These are phyloP conservation scores for Centruroides sculpturatus DNA, from an alignment of 1,140 invertebrate species.

Conservation along the genomic window DNA sequence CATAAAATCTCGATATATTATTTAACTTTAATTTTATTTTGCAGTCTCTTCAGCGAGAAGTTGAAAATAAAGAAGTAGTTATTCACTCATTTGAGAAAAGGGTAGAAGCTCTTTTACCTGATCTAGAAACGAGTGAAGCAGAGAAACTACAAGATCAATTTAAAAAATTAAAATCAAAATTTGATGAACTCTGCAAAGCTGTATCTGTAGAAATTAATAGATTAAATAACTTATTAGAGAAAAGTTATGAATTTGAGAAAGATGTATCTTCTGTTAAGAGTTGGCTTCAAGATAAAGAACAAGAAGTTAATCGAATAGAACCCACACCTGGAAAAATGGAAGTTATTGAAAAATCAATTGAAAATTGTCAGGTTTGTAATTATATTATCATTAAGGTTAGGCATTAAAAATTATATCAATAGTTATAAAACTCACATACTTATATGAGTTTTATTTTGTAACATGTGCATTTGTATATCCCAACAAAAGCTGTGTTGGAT, in stretches of 20 bases:
- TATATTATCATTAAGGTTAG: too few species aligned
- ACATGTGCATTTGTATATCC: too few species aligned
- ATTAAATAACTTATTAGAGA: constrained; percentile 28
- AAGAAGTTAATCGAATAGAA: constrained; percentile 41
- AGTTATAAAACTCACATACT: too few species aligned
- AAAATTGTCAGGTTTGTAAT: too few species aligned
- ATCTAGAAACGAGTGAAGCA: constrained; percentile 62
- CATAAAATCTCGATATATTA: not conserved
- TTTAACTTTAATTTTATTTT: constrained; percentile 13
- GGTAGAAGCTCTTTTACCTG: constrained; percentile 62
- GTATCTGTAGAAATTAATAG: constrained; percentile 14
- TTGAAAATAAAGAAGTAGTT: constrained; percentile 63
- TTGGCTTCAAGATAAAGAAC: constrained; percentile 60
- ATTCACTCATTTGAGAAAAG: constrained; percentile 67
- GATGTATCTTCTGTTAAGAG: constrained; percentile 56
- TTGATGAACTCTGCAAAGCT: constrained; percentile 23
- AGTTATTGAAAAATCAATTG: too few species aligned
- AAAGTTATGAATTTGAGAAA: constrained; percentile 55
- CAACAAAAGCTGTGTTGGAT: too few species aligned
- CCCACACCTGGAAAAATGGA: constrained; percentile 39
- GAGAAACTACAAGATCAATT: constrained; percentile 52
- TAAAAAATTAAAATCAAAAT: constrained; percentile 30
- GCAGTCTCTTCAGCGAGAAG: constrained; percentile 57
- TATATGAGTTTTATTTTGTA: too few species aligned
- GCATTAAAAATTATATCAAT: too few species aligned